Evolutionary conservation across 2,113 vertebrate genomes (phyloP).

Genomic region (Strigops habroptila): DNA sequence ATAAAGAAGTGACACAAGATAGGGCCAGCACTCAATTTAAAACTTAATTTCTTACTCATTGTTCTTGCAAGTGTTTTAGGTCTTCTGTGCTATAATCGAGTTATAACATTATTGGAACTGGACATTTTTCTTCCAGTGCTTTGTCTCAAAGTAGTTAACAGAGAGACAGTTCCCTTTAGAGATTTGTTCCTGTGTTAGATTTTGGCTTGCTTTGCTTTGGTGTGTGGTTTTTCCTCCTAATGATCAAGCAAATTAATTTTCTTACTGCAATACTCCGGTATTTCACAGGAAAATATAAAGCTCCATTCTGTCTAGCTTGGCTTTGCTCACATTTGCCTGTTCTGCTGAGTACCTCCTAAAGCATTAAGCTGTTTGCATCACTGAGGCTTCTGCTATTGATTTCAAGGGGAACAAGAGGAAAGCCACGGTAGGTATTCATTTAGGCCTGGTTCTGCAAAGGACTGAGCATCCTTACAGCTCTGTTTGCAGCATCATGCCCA

Average conservation of each 20-base stretch:
- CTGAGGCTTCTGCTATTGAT: slow-evolving; percentile 24
- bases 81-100: slow-evolving; percentile 40
- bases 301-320: neutral
- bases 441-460: neutral
- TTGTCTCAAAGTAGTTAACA: slow-evolving; percentile 40
- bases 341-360: neutral
- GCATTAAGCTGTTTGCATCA: slow-evolving; percentile 27
- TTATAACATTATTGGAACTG: slow-evolving; percentile 60
- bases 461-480: neutral
- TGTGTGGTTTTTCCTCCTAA: slow-evolving; percentile 2
- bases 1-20: slow-evolving; percentile 33
- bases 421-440: neutral
- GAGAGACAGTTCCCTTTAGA: slow-evolving; percentile 4
- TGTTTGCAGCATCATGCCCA: neutral
- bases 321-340: slow-evolving; percentile 2
- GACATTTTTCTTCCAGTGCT: slow-evolving; percentile 50
- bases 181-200: neutral
- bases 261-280: neutral
- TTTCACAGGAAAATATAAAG: neutral
- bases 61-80: neutral
- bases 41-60: slow-evolving; percentile 35
- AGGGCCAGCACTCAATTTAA: slow-evolving; percentile 33
- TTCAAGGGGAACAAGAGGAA: neutral
- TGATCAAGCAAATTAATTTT: slow-evolving; percentile 31
- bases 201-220: neutral